phyloP scores from a whole-genome alignment of 1,140 invertebrate genomes.

The Sitodiplosis mosellana region DNA sequence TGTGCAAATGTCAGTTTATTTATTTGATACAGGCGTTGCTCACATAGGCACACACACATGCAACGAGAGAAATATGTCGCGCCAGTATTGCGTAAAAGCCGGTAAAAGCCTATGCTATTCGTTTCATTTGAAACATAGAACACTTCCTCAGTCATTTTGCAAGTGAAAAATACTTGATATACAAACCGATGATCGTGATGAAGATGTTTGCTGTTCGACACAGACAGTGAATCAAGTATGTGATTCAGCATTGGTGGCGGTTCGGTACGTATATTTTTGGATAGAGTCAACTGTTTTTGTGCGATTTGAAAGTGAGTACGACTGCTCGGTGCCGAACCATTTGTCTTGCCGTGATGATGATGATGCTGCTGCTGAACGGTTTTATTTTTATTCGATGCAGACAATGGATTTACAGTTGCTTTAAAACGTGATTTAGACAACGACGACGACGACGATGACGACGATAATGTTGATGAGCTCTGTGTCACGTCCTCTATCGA shows the following conservation, averaged over 20 bases:
- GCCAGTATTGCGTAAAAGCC: neutral
- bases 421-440: too few relatives aligned
- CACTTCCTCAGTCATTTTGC: neutral
- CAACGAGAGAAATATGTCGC: neutral
- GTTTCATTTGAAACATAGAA: neutral
- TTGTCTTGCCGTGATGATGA: too few relatives aligned
- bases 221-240: conserved; percentile 45
- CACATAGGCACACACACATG: neutral
- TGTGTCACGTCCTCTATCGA: too few relatives aligned
- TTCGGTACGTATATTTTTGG: conserved; percentile 30
- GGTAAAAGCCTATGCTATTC: neutral
- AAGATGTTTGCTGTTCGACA: conserved; percentile 41
- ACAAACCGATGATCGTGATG: conserved; percentile 36
- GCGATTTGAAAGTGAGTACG: too few relatives aligned
- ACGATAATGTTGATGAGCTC: too few relatives aligned
- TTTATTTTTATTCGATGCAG: too few relatives aligned
- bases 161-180: too few relatives aligned
- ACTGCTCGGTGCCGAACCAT: too few relatives aligned
- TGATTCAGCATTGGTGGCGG: conserved; percentile 47
- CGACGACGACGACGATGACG: too few relatives aligned
- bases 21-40: neutral
- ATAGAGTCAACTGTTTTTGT: neutral
- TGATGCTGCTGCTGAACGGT: too few relatives aligned
- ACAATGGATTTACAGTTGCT: too few relatives aligned
- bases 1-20: neutral